Conservation (phyloP, 2,113 vertebrate species). For the Mixornis gularis region DNA sequence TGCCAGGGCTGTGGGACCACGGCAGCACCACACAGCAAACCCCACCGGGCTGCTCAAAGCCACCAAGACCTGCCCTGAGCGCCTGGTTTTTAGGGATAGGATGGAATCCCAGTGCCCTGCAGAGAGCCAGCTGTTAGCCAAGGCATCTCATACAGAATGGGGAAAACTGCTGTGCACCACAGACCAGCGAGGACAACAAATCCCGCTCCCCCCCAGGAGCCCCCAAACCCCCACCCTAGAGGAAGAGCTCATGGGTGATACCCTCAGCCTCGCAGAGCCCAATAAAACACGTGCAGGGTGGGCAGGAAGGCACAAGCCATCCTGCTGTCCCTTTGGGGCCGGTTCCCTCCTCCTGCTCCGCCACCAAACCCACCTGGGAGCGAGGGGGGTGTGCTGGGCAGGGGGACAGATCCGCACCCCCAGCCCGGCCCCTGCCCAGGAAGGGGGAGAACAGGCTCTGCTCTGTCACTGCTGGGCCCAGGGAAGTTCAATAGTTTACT, state of each 20-base stretch:
- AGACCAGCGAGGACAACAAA: rapidly evolving
- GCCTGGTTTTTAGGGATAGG: neutral
- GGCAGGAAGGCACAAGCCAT: neutral
- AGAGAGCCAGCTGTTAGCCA: neutral
- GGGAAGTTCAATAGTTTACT: slow-evolving; percentile 54
- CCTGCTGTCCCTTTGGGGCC: rapidly evolving
- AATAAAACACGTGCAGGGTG: rapidly evolving
- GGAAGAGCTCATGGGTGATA: neutral
- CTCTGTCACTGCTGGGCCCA: slow-evolving; percentile 11
- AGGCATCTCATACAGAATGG: rapidly evolving
- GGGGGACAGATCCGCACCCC: neutral
- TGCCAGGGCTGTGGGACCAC: neutral
- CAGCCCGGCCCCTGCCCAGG: neutral
- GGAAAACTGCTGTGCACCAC: neutral
- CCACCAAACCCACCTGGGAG: neutral
- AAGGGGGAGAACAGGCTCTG: slow-evolving; percentile 14
- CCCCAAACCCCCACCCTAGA: neutral
- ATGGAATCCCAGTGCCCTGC: neutral
- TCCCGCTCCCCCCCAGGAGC: rapidly evolving
- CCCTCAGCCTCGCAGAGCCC: neutral
- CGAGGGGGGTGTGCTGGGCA: rapidly evolving
- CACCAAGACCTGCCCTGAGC: neutral
- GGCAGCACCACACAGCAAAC: neutral
- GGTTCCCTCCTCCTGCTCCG: neutral
- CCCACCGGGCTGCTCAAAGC: neutral